phyloP scores from a whole-genome alignment of 2,113 vertebrate genomes.

The Chionis minor region DNA sequence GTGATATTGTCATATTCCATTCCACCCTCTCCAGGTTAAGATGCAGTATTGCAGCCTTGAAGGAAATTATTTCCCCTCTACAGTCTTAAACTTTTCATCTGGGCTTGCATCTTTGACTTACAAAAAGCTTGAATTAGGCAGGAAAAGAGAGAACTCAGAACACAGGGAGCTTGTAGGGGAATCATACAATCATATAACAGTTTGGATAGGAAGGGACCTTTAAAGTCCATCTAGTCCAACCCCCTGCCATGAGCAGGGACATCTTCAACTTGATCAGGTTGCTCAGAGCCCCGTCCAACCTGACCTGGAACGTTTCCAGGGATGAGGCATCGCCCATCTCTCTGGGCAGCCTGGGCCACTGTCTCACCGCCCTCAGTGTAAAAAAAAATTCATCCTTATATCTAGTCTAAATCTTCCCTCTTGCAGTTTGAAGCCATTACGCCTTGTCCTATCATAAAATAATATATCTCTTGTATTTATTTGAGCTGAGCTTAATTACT shows the following conservation, averaged over 20 bases:
- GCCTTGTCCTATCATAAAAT: not conserved
- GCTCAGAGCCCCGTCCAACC: not conserved
- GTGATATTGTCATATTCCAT: slow-evolving; percentile 49
- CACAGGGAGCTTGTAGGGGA: fast-evolving
- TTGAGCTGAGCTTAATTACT: not conserved
- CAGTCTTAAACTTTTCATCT: not conserved
- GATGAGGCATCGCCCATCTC: not conserved
- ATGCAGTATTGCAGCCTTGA: slow-evolving; percentile 37
- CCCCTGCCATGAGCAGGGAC: not conserved
- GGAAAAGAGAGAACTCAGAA: not conserved
- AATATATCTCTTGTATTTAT: not conserved
- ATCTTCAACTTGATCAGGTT: not conserved
- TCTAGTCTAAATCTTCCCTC: not conserved
- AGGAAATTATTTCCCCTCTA: not conserved
- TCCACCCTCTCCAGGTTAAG: slow-evolving; percentile 74
- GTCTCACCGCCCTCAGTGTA: not conserved
- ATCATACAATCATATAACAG: not conserved
- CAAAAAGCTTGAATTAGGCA: not conserved
- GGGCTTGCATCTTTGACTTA: not conserved
- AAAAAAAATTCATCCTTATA: not conserved
- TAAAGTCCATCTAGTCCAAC: not conserved
- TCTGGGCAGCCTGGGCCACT: not conserved
- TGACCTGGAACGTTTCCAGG: not conserved
- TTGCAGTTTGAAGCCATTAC: not conserved
- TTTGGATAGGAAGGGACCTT: not conserved